Evolutionary conservation across 2,113 vertebrate species (phyloP).

Genomic region (Ptychochromis oligacanthus): DNA sequence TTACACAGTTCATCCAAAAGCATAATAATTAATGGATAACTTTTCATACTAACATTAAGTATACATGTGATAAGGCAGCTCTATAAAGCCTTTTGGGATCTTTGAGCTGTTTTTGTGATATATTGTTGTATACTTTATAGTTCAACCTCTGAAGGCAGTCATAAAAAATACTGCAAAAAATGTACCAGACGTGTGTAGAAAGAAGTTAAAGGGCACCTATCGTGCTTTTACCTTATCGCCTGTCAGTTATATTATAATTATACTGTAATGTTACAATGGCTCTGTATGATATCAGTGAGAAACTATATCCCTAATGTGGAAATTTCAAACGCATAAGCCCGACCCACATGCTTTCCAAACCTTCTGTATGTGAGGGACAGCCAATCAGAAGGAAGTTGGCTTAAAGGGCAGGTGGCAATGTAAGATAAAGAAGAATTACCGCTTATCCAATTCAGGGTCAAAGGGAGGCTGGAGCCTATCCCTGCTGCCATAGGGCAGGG

Average conservation of each 20-base stretch:
- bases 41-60: not conserved
- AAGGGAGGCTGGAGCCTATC: too few species aligned
- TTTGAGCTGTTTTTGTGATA: not conserved
- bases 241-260: too few species aligned
- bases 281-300: not conserved
- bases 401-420: not conserved
- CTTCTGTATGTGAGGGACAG: not conserved
- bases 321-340: not conserved
- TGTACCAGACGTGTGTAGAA: too few species aligned
- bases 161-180: not conserved
- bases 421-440: too few species aligned
- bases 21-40: not conserved
- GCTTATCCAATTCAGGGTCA: too few species aligned
- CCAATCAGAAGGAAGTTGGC: not conserved
- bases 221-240: not conserved
- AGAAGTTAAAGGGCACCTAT: not conserved
- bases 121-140: not conserved
- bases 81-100: not conserved
- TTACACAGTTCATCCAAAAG: not conserved
- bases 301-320: not conserved
- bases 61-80: not conserved
- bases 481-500: too few species aligned
- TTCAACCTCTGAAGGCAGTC: not conserved
- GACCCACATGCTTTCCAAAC: not conserved
- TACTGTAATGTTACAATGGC: rapidly evolving